Percentiles rank a stretch among this genome's conserved stretches.
Evolutionary conservation across 2,888 invertebrate species (phyloP).

Genomic region (Himalopsyche tibetana): DNA sequence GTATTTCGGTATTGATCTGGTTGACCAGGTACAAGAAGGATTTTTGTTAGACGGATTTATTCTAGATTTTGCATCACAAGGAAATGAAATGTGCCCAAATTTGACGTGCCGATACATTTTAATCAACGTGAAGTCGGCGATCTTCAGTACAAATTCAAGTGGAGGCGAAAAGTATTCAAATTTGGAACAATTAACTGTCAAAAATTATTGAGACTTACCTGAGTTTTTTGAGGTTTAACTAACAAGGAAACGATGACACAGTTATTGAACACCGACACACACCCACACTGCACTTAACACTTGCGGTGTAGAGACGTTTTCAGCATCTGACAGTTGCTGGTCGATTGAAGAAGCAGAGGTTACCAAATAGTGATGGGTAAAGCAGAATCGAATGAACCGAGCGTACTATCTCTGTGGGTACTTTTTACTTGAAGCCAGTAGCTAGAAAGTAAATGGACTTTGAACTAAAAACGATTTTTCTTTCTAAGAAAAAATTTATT

Average conservation of each 20-base stretch:
- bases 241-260: slow-evolving; percentile 59
- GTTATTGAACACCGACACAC: slow-evolving; percentile 66
- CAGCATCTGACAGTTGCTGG: slow-evolving; percentile 62
- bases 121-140: slow-evolving; percentile 41
- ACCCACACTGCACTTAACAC: slow-evolving; percentile 76
- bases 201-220: slow-evolving; percentile 53
- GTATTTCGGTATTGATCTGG: no score
- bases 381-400: not conserved
- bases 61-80: slow-evolving; percentile 1
- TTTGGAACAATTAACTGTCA: slow-evolving; percentile 12
- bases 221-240: slow-evolving; percentile 58
- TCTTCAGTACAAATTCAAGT: not conserved
- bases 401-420: not conserved
- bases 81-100: slow-evolving; percentile 20
- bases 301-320: slow-evolving; percentile 68
- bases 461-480: no score
- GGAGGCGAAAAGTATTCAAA: not conserved
- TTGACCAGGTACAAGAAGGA: no score
- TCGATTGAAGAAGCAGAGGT: slow-evolving; percentile 58
- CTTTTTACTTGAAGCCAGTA: no score
- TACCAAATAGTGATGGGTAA: slow-evolving; percentile 7
- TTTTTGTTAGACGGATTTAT: not conserved
- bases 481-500: no score
- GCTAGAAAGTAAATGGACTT: no score
- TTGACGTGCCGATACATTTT: slow-evolving; percentile 32